Evolutionary conservation across 2,888 invertebrate species (phyloP).

Genomic region (Cepaea hortensis): DNA sequence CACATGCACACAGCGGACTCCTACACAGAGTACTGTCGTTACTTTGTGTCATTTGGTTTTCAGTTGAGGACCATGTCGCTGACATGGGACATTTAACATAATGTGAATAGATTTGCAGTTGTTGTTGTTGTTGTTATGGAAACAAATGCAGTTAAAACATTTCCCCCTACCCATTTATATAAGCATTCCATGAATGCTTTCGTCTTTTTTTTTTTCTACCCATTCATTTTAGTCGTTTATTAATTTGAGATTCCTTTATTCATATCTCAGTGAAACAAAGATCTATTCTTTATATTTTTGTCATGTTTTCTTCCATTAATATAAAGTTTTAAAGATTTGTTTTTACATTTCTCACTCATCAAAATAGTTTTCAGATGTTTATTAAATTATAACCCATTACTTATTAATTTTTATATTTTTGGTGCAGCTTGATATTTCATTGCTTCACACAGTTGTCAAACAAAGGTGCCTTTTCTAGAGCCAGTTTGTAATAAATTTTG

Average conservation of each 20-base stretch:
- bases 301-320: no score
- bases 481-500: slow-evolving; percentile 17
- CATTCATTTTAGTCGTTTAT: no score
- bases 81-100: slow-evolving; percentile 6
- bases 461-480: slow-evolving; percentile 32
- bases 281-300: no score
- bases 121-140: slow-evolving; percentile 26
- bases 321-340: not conserved
- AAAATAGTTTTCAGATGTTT: not conserved
- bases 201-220: not conserved
- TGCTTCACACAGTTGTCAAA: slow-evolving; percentile 42
- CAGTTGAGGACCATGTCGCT: not conserved
- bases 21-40: not conserved
- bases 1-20: not conserved
- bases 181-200: slow-evolving; percentile 3
- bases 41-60: not conserved
- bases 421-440: slow-evolving; percentile 22
- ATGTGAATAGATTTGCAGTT: slow-evolving; percentile 2
- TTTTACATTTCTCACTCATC: not conserved
- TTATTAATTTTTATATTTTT: slow-evolving; percentile 3
- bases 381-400: not conserved
- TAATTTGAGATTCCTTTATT: no score
- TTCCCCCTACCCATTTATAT: not conserved
- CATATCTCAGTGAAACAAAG: no score
- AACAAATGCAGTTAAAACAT: slow-evolving; percentile 24